A percentile compares a stretch with the other conserved stretches of the same genome.
Conservation (phyloP, 1,140 invertebrate species). For the Drosophila erecta region DNA sequence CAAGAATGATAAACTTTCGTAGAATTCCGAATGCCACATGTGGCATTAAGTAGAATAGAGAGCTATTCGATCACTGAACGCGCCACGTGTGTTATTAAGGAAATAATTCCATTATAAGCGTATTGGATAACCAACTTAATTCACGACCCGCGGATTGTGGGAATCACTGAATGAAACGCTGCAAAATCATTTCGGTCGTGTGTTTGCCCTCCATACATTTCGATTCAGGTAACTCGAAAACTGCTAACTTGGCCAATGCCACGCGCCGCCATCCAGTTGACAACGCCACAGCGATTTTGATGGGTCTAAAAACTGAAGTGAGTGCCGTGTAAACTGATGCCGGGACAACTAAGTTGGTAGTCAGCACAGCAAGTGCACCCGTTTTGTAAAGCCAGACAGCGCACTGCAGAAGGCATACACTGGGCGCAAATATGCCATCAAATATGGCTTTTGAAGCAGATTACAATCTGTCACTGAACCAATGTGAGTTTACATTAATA, state of each 20-base stretch:
- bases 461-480: too few species aligned
- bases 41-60: conserved; percentile 21
- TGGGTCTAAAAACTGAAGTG: conserved; percentile 21
- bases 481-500: too few species aligned
- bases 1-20: conserved; percentile 29
- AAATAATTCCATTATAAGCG: conserved; percentile 13
- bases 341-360: conserved; percentile 38
- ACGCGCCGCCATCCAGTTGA: conserved; percentile 49
- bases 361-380: conserved; percentile 27
- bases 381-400: conserved; percentile 35
- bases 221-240: conserved; percentile 17
- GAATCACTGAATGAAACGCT: conserved; percentile 40
- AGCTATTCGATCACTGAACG: neutral
- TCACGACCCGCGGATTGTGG: conserved; percentile 20
- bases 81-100: conserved; percentile 30
- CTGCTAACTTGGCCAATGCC: conserved; percentile 52
- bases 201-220: conserved; percentile 17
- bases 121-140: neutral
- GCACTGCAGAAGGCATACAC: conserved; percentile 25
- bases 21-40: conserved; percentile 25
- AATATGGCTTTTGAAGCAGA: too few species aligned
- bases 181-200: conserved; percentile 16
- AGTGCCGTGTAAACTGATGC: conserved; percentile 31
- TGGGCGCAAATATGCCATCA: neutral
- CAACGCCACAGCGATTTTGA: conserved; percentile 26